Evolutionary conservation across 2,797 vertebrate species (phyloP), one percentile per base, ranked within the genome.

Genomic region (Enteromius treurensis): DNA sequence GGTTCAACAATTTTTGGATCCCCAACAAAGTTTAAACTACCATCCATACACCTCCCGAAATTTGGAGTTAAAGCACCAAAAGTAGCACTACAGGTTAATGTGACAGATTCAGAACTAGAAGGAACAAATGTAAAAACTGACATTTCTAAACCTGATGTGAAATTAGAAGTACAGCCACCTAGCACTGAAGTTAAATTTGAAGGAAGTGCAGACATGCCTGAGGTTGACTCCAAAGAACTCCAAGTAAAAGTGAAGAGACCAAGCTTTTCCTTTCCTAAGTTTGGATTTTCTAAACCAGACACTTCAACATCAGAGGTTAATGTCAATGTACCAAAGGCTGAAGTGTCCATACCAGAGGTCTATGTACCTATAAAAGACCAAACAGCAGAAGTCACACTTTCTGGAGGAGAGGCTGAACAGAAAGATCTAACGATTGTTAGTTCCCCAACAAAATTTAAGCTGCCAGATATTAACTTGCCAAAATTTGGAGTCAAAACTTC

Each of bases 391-490:
- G 21, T 60, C 17, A 45, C 49, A 77, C 65, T 68, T 77, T 26
- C 67, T 6, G 15, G 17, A 58, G 34, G 19, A 17, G 80, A 86
- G 17, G 34, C 17, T 78, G 62, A 87, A 77, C 51, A 78, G 29
- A 78, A 70, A 26, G 83, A 80, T n/a, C 67, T 74, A 69, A 69
- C 81, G 67, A 69, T 77, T 79, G 79, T 77, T 14, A 77, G 29
- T 15, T 69, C 84, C 19, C 77, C 78, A 55, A 80, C 73, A 17
- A 90, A 88, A 81, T 90, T 90, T 74, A 95, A 94, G 88, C 77
- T 91, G 75, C 93, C 91, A 64, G 91, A 90, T 86, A 4, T 91
- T 29, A 88, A 86, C 21, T 62, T 91, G 2, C 79, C 77, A 79
- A 78, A 67, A 81, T 64, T 81, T 85, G 80, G 58, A 45, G 49